phyloP scores from a whole-genome alignment of 2,113 vertebrate genomes.

The Chaetorhynchus papuensis region DNA sequence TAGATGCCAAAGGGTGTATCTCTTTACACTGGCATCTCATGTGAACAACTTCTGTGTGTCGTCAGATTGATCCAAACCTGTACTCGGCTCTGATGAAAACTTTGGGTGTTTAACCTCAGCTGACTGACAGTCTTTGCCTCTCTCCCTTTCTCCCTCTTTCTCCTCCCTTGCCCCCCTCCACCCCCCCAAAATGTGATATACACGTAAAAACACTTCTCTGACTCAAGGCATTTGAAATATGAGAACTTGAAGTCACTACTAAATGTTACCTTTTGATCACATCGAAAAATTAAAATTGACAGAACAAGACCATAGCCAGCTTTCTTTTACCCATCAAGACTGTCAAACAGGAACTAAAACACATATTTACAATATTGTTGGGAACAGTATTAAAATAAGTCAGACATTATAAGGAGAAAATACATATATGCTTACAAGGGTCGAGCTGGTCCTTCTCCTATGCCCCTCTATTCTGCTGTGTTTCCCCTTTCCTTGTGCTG shows the following conservation, averaged over 20 bases:
- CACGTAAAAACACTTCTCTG: not conserved
- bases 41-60: not conserved
- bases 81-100: not conserved
- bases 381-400: not conserved
- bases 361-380: not conserved
- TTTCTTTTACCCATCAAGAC: not conserved
- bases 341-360: not conserved
- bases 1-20: not conserved
- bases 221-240: not conserved
- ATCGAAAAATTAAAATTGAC: not conserved
- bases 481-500: not conserved
- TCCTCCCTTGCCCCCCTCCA: not conserved
- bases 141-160: not conserved
- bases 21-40: not conserved
- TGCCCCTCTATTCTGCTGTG: rapidly evolving
- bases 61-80: not conserved
- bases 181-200: no score
- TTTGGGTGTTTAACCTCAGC: not conserved
- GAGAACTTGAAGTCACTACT: not conserved
- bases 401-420: not conserved
- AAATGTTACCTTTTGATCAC: not conserved
- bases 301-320: not conserved
- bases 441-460: not conserved
- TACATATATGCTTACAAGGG: not conserved
- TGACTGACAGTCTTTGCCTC: not conserved